A percentile compares a stretch with the other conserved stretches of the same genome.
Conservation (phyloP, 2,797 vertebrate species). For the Emydoidea blandingii region DNA sequence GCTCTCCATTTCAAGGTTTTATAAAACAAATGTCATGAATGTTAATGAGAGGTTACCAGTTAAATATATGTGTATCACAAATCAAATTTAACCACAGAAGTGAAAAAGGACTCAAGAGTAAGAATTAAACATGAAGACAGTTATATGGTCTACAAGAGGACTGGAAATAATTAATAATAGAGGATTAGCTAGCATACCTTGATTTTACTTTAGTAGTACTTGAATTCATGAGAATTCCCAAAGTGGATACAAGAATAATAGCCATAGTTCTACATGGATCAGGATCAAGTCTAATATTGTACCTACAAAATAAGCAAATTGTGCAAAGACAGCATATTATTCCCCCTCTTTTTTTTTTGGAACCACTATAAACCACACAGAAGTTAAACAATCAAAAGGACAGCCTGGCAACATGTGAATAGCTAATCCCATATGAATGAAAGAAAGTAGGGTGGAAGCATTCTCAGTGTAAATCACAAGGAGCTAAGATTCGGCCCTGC, state of each 20-base stretch:
- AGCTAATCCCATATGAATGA: background rate
- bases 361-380: background rate
- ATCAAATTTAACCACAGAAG: constrained; percentile 18
- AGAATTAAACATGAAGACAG: background rate
- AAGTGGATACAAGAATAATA: constrained; percentile 84
- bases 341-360: background rate
- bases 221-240: constrained; percentile 90
- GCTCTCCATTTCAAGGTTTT: background rate
- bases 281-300: constrained; percentile 87
- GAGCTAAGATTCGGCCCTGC: background rate
- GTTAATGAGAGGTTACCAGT: background rate
- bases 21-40: accelerated
- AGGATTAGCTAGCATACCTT: constrained; percentile 83
- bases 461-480: background rate
- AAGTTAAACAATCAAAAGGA: background rate
- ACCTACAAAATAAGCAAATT: constrained; percentile 80
- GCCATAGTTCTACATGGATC: constrained; percentile 91
- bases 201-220: constrained; percentile 84
- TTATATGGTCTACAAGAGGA: background rate
- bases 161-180: background rate
- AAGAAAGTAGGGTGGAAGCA: background rate
- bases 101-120: background rate
- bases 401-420: background rate
- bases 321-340: background rate
- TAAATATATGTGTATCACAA: background rate